phyloP scores from a whole-genome alignment of 2,113 vertebrate species.

The mouse (Mus musculus) region DNA sequence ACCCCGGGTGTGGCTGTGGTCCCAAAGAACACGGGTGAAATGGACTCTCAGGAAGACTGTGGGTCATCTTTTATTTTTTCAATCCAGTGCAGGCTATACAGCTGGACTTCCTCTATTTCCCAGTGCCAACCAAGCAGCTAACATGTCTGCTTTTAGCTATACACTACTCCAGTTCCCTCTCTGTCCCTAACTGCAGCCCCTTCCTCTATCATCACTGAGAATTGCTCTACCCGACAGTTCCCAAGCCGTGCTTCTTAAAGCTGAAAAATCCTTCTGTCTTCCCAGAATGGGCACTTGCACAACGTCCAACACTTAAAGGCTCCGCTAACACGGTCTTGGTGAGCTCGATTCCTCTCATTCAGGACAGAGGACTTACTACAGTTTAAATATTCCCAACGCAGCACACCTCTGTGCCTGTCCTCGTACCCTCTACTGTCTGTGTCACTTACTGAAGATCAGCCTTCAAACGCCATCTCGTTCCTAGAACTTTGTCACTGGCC shows the following conservation, averaged over 20 bases:
- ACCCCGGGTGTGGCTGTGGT: background rate
- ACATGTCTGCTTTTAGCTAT: background rate
- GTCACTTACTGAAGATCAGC: background rate
- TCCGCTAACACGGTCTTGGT: background rate
- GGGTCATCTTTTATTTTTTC: background rate
- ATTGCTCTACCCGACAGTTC: background rate
- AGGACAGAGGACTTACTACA: background rate
- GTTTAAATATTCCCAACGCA: background rate
- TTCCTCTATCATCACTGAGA: background rate
- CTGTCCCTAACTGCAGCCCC: background rate
- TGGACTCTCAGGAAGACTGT: background rate
- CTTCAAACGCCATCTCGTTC: background rate
- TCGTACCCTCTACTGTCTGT: background rate
- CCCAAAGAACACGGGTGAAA: background rate
- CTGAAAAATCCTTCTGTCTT: background rate
- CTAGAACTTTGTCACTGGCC: background rate
- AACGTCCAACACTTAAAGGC: background rate
- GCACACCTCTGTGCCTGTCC: background rate
- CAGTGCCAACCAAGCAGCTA: background rate
- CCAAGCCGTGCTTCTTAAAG: slow-evolving; percentile 21
- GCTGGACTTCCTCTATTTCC: background rate
- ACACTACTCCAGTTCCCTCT: background rate
- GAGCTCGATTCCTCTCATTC: background rate
- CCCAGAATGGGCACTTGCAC: background rate
- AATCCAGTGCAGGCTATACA: background rate